A percentile compares a stretch with the other conserved stretches of the same genome.
Conservation (phyloP, 2,888 invertebrate genomes). For the Torymus auratus region DNA sequence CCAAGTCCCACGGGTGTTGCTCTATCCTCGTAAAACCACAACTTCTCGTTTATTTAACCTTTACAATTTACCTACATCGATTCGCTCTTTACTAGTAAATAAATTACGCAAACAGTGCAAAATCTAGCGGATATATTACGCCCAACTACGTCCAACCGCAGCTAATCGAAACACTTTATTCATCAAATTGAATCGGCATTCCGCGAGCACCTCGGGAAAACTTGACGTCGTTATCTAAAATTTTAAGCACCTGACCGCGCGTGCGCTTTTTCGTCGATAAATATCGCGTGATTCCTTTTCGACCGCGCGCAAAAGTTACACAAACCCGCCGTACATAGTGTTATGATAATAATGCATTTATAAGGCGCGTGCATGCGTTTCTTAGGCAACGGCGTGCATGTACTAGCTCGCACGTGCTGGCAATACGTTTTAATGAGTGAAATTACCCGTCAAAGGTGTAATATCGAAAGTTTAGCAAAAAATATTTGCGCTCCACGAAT, state of each 20-base stretch:
- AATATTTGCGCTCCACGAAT: slow-evolving; percentile 17
- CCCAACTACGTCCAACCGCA: no score
- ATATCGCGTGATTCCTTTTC: slow-evolving; percentile 43
- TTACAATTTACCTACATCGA: not conserved
- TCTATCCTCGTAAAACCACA: not conserved
- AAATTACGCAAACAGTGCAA: not conserved
- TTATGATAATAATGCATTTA: slow-evolving; percentile 56
- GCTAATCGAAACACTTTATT: slow-evolving; percentile 22
- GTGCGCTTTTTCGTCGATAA: slow-evolving; percentile 28
- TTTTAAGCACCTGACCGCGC: not conserved
- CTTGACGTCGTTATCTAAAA: not conserved
- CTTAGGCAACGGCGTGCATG: slow-evolving; percentile 37
- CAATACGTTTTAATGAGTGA: slow-evolving; percentile 47
- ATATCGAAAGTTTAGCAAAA: slow-evolving; percentile 55
- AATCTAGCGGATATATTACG: no score
- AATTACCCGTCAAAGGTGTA: slow-evolving; percentile 51
- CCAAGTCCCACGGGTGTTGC: not conserved
- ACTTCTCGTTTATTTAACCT: not conserved
- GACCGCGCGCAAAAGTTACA: slow-evolving; percentile 34
- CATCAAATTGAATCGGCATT: not conserved
- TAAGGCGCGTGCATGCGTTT: not conserved
- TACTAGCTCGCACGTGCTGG: not conserved
- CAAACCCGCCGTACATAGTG: slow-evolving; percentile 27
- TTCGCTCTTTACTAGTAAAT: not conserved
- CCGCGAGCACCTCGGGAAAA: no score